phyloP scores from a whole-genome alignment of 2,888 invertebrate genomes.

The Ennomos erosarius region DNA sequence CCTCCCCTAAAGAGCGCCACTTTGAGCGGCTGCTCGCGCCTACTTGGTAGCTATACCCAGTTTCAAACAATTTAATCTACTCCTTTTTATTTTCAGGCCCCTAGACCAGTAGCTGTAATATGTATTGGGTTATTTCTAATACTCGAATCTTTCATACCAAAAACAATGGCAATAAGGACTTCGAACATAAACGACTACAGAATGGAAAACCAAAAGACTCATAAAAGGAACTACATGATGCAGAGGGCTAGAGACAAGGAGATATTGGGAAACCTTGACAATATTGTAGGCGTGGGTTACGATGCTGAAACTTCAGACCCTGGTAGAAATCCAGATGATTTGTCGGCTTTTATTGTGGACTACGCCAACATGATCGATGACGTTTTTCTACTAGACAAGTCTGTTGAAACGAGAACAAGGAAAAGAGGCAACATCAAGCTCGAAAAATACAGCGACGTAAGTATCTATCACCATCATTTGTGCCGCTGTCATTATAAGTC shows the following conservation, averaged over 20 bases:
- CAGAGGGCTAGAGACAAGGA: slow-evolving; percentile 59
- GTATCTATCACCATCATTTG: slow-evolving; percentile 3
- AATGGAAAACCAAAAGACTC: slow-evolving; percentile 65
- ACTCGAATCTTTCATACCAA: slow-evolving; percentile 60
- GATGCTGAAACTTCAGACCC: slow-evolving; percentile 51
- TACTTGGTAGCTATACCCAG: too few species aligned
- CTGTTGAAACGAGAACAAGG: slow-evolving; percentile 72
- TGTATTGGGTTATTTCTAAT: slow-evolving; percentile 59
- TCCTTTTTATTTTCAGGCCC: slow-evolving; percentile 55
- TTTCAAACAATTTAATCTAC: slow-evolving; percentile 1
- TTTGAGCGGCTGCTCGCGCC: too few species aligned
- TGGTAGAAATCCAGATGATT: slow-evolving; percentile 58
- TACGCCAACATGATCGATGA: slow-evolving; percentile 78
- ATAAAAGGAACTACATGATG: slow-evolving; percentile 65
- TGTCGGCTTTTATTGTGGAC: slow-evolving; percentile 71
- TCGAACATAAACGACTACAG: slow-evolving; percentile 61
- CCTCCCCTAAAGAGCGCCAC: too few species aligned
- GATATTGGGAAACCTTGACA: slow-evolving; percentile 52
- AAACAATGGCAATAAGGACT: slow-evolving; percentile 55
- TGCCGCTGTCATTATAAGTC: too few species aligned
- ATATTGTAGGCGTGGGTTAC: slow-evolving; percentile 50
- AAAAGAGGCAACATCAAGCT: slow-evolving; percentile 72
- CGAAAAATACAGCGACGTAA: slow-evolving; percentile 49
- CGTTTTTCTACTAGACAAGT: slow-evolving; percentile 72
- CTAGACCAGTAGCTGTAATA: slow-evolving; percentile 52